A percentile compares a stretch with the other conserved stretches of the same genome.
phyloP scores from a whole-genome alignment of 2,888 invertebrate genomes.

The Harpagoxenus sublaevis region DNA sequence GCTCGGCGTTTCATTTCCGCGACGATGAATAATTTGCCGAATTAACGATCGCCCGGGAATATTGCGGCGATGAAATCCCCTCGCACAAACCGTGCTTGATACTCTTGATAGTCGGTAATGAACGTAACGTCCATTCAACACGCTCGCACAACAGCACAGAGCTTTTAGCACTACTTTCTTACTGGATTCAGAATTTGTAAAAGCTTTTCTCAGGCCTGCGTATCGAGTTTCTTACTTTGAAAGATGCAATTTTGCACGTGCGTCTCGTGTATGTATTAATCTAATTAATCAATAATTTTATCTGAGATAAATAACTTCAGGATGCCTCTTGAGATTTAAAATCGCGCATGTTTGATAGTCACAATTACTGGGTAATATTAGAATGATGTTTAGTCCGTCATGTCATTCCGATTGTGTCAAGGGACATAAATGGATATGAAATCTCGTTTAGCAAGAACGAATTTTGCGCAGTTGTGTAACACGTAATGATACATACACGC shows the following conservation, averaged over 20 bases:
- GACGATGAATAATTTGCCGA: conserved; percentile 45
- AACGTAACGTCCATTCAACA: background rate
- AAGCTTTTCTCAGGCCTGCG: background rate
- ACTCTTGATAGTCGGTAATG: background rate
- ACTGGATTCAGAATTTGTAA: background rate
- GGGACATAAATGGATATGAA: conserved; percentile 31
- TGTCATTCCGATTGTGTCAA: background rate
- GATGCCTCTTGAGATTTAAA: background rate
- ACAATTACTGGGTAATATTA: background rate
- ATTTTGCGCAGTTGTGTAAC: conserved; percentile 1
- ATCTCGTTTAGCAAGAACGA: conserved; percentile 6
- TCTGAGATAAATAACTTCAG: background rate
- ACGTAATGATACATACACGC: background rate
- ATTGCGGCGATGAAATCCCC: conserved; percentile 28
- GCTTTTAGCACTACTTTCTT: background rate
- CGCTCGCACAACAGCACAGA: no score
- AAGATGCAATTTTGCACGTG: background rate
- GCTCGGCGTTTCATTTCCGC: conserved; percentile 46
- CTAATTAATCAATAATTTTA: background rate
- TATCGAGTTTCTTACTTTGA: background rate
- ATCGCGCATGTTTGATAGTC: background rate
- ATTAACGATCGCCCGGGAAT: conserved; percentile 44
- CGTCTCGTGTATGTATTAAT: background rate
- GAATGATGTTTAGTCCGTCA: background rate
- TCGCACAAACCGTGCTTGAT: background rate